These are phyloP conservation scores for Etheostoma spectabile DNA, from an alignment of 2,113 vertebrate genomes.

Conservation along the genomic window DNA sequence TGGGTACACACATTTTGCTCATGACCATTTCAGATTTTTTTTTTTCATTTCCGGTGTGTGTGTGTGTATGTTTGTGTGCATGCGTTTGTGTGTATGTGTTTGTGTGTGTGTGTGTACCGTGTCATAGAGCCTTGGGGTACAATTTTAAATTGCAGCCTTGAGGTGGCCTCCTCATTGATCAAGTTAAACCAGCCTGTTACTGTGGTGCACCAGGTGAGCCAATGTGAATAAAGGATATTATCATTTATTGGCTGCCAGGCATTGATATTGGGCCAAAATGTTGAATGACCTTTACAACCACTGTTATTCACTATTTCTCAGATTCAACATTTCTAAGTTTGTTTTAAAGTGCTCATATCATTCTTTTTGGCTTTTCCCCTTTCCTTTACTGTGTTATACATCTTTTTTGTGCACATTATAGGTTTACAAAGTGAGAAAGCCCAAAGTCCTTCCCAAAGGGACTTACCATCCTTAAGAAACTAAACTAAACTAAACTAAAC, in stretches of 20 bases:
- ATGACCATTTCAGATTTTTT: slow-evolving; percentile 18
- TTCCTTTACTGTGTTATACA: too few species aligned
- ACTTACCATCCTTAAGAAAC: too few species aligned
- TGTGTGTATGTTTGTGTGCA: slow-evolving; percentile 1
- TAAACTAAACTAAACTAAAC: too few species aligned
- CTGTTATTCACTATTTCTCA: not conserved
- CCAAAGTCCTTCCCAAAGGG: too few species aligned
- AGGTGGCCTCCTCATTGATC: slow-evolving; percentile 64
- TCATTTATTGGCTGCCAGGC: slow-evolving; percentile 28
- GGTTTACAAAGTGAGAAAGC: too few species aligned
- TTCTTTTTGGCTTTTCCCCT: too few species aligned
- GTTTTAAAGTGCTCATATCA: not conserved
- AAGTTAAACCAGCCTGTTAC: slow-evolving; percentile 59
- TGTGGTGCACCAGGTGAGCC: slow-evolving; percentile 64
- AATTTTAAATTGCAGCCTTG: slow-evolving; percentile 55
- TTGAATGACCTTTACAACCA: not conserved
- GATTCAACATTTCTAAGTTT: not conserved
- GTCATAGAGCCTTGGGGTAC: slow-evolving; percentile 48
- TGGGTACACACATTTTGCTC: slow-evolving; percentile 4
- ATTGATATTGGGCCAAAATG: slow-evolving; percentile 8
- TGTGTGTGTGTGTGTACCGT: slow-evolving; percentile 29
- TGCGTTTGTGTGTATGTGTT: not conserved
- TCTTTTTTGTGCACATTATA: too few species aligned
- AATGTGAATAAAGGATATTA: slow-evolving; percentile 40
- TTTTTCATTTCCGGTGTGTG: slow-evolving; percentile 46